Percentiles rank a stretch among this genome's conserved stretches.
Conservation (phyloP, 2,113 vertebrate genomes). For the Octodon degus region DNA sequence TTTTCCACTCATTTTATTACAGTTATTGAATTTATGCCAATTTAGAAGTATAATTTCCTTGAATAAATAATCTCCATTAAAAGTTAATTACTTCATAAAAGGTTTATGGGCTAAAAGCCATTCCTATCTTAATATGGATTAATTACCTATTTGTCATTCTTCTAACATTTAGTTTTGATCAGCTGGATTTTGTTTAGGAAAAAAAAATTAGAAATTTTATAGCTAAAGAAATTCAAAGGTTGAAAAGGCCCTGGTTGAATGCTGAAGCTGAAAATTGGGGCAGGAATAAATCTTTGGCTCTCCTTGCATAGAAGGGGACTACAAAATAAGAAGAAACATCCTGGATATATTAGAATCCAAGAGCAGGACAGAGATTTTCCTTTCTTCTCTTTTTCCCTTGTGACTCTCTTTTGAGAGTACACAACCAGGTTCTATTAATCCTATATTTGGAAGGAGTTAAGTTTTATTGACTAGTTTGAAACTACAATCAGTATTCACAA, state of each 20-base stretch:
- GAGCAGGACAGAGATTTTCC: not conserved
- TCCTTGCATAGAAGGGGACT: not conserved
- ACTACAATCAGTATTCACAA: not conserved
- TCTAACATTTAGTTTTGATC: constrained; percentile 35
- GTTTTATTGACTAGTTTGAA: constrained; percentile 9
- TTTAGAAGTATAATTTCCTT: constrained; percentile 40
- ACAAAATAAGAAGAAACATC: not conserved
- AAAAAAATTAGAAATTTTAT: constrained; percentile 66
- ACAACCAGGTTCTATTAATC: not conserved
- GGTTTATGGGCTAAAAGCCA: not conserved
- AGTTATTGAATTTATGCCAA: not conserved
- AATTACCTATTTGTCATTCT: constrained; percentile 23
- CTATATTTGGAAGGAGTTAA: not conserved
- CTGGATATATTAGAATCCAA: not conserved
- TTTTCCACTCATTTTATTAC: constrained; percentile 21
- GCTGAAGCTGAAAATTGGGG: not conserved
- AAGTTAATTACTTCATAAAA: constrained; percentile 35
- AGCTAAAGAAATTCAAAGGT: constrained; percentile 59
- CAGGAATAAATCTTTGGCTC: constrained; percentile 56
- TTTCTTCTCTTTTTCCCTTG: not conserved
- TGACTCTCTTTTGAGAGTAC: not conserved
- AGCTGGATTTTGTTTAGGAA: constrained; percentile 59
- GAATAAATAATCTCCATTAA: constrained; percentile 58
- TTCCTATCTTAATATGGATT: constrained; percentile 2
- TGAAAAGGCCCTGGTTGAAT: constrained; percentile 42